Evolutionary conservation across 2,888 invertebrate species (phyloP), one percentile per base, ranked within the genome.

Genomic region (Masnerella sp.): DNA sequence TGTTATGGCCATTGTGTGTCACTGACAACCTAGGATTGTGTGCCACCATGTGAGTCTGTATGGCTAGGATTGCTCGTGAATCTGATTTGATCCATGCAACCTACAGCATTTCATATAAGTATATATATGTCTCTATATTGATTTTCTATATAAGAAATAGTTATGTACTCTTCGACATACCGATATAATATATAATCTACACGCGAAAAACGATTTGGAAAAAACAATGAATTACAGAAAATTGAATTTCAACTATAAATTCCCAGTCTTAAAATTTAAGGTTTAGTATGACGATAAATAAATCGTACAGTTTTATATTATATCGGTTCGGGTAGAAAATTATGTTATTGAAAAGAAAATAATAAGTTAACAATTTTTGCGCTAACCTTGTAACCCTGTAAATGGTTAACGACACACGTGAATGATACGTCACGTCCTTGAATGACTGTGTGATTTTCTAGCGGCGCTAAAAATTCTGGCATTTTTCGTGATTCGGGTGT

Each of bases 31-130:
- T 91, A 64, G 94, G 93, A 89, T 96, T 96, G 87, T 96, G 91
- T 25, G 95, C 94, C 76, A 96, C 95, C 93, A 96, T 94, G 88
- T 94, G 95, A 59, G 94, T 96, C 88, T 95, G 95, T 84, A 95
- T 95, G 22, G 95, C 95, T 77, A 96, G 90, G 84, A 96, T 95
- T 78, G 95, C 95, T 88, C 95, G 94, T 56, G 95, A 93, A 89
- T 96, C 95, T 32, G 95, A 94, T 88, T 95, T 95, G 87, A 96
- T 95, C 95, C 95, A 96, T 81, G 96, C 96, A 82, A 96, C 95
- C 95, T 95, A 30, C 58, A 77, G 5, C n/a, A 67, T 47, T 38
- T 47, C 12, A 9, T 49, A n/a, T n/a, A n/a, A n/a, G n/a, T n/a
- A n/a, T n/a, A n/a, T n/a, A n/a, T n/a, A n/a, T n/a, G n/a, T n/a